Evolutionary conservation across 2,888 invertebrate genomes (phyloP).

Genomic region (Melanotus villosus): DNA sequence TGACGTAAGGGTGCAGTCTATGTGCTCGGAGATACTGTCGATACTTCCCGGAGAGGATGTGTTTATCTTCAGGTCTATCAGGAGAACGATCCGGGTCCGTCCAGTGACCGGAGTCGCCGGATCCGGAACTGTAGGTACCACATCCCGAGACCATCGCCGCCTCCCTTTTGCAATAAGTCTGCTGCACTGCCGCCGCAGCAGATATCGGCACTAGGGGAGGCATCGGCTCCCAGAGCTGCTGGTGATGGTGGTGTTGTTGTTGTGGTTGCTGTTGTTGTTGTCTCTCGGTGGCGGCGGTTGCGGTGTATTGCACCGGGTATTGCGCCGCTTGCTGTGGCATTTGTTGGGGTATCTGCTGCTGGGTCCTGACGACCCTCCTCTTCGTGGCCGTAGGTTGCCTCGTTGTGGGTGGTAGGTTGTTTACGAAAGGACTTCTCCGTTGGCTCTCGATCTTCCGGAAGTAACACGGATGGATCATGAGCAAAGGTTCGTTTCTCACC

Average conservation of each 20-base stretch:
- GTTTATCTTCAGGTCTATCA: constrained; percentile 64
- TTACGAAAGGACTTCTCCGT: constrained; percentile 86
- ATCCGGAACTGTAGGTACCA: constrained; percentile 61
- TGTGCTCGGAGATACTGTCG: constrained; percentile 73
- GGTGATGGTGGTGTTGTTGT: constrained; percentile 53
- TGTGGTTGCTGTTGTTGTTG: constrained; percentile 63
- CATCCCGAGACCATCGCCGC: constrained; percentile 66
- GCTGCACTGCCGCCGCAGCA: constrained; percentile 57
- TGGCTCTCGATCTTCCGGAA: constrained; percentile 90
- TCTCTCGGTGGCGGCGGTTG: constrained; percentile 42
- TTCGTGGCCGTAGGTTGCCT: constrained; percentile 56
- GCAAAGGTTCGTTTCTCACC: constrained; percentile 84
- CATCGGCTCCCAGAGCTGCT: constrained; percentile 57
- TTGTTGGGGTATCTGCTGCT: constrained; percentile 63
- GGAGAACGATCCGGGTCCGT: constrained; percentile 65
- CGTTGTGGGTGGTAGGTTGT: constrained; percentile 80
- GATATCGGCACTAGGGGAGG: constrained; percentile 65
- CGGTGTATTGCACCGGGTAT: constrained; percentile 58
- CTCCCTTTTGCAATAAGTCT: constrained; percentile 58
- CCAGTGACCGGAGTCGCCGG: constrained; percentile 65
- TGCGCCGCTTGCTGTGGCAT: constrained; percentile 64
- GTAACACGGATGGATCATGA: constrained; percentile 93
- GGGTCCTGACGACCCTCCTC: constrained; percentile 66
- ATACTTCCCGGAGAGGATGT: constrained; percentile 71
- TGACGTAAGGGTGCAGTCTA: constrained; percentile 73